Percentiles rank a stretch among this genome's conserved stretches.
Evolutionary conservation across 2,113 vertebrate species (phyloP).

Genomic region (Mus pahari): DNA sequence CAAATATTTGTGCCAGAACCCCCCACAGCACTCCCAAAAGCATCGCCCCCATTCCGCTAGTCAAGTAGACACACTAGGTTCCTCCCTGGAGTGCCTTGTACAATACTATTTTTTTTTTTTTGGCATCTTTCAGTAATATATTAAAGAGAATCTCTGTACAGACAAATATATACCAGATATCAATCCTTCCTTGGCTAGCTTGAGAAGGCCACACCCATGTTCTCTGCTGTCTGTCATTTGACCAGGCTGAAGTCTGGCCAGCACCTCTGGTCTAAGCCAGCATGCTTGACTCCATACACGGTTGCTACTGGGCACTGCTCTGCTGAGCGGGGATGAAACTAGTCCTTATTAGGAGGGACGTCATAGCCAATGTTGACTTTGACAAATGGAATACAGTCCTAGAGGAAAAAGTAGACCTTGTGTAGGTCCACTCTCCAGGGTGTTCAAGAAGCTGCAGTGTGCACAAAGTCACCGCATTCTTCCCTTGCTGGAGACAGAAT

Average conservation of each 20-base stretch:
- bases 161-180: background rate
- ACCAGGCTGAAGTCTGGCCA: background rate
- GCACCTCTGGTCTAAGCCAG: background rate
- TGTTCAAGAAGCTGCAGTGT: background rate
- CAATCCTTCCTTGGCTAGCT: slow-evolving; percentile 43
- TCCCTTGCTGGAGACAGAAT: slow-evolving; percentile 14
- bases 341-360: background rate
- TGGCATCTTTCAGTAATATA: background rate
- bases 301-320: background rate
- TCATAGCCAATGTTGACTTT: background rate
- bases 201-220: background rate
- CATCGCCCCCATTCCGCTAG: background rate
- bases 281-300: background rate
- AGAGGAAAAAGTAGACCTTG: background rate
- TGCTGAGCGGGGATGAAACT: background rate
- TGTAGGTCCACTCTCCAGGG: background rate
- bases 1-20: slow-evolving; percentile 25
- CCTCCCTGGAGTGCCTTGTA: background rate
- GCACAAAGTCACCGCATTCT: background rate
- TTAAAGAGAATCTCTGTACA: background rate
- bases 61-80: background rate
- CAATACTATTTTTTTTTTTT: slow-evolving; percentile 2
- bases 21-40: background rate
- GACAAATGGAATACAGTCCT: slow-evolving; percentile 42
- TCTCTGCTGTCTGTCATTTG: background rate